phyloP scores from a whole-genome alignment of 2,113 vertebrate species.

The Sinocyclocheilus rhinocerous region DNA sequence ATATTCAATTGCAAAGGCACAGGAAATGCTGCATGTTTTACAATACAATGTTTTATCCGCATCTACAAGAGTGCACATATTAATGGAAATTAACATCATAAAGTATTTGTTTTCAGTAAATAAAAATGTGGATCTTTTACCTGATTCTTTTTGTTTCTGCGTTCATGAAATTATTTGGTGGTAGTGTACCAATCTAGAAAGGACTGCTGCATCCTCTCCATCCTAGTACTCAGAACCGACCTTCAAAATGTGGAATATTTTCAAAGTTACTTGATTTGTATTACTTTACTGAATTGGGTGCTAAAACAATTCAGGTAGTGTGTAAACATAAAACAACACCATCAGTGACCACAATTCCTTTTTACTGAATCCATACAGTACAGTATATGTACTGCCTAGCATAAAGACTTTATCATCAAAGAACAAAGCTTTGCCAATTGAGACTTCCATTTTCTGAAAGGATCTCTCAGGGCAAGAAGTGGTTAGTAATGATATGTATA shows the following conservation, averaged over 20 bases:
- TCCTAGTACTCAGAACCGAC: neutral
- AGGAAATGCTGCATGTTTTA: no score
- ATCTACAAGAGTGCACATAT: no score
- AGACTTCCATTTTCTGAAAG: neutral
- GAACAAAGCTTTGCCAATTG: neutral
- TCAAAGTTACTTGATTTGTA: neutral
- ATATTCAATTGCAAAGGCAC: no score
- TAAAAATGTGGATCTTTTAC: neutral
- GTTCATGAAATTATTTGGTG: neutral
- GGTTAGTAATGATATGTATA: conserved; percentile 30
- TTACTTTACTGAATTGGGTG: neutral
- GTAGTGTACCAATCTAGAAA: neutral
- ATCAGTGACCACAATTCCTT: neutral
- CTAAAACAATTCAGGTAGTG: neutral
- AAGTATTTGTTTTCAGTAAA: neutral
- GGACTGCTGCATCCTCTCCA: neutral
- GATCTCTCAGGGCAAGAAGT: conserved; percentile 16
- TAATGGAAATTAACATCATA: no score
- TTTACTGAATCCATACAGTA: neutral
- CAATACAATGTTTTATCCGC: no score
- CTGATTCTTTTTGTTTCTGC: neutral
- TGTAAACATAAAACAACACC: neutral
- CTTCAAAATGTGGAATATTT: neutral
- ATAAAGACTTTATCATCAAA: neutral
- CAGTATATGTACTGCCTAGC: neutral